These are phyloP conservation scores for Alsophila aescularia DNA, from an alignment of 2,888 invertebrate species.

Conservation along the genomic window DNA sequence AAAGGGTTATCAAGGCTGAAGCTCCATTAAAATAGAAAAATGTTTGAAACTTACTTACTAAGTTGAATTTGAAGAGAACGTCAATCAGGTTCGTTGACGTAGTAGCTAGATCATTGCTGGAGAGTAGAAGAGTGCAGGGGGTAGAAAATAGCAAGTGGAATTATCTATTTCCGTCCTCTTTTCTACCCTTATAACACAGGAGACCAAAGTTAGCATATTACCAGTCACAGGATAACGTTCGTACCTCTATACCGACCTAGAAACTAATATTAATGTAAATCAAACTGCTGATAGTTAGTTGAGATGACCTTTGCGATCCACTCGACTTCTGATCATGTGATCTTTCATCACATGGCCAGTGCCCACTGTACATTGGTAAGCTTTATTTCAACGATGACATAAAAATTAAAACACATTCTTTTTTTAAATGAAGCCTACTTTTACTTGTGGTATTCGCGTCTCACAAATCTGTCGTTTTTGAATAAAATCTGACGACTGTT, in stretches of 20 bases:
- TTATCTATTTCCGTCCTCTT: no score
- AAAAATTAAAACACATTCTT: no score
- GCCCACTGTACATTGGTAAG: background rate
- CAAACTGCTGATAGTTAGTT: conserved; percentile 5
- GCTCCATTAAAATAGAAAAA: background rate
- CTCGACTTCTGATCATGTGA: conserved; percentile 7
- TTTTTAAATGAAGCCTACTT: background rate
- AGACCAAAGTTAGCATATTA: no score
- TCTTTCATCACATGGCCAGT: conserved; percentile 9
- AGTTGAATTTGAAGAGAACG: no score
- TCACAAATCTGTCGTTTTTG: background rate
- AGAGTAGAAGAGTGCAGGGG: no score
- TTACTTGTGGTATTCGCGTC: background rate
- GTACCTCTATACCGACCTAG: background rate
- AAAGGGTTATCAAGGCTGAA: background rate
- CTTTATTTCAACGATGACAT: background rate
- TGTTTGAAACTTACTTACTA: no score
- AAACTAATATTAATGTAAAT: conserved; percentile 9
- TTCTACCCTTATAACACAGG: no score
- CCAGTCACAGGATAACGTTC: background rate
- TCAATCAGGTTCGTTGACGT: no score
- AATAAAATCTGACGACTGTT: background rate
- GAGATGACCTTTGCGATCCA: conserved; percentile 9
- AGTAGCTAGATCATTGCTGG: no score
- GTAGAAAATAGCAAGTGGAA: no score